These are phyloP conservation scores for Rhynchomys soricoides DNA, from an alignment of 2,113 vertebrate species.

Conservation along the genomic window DNA sequence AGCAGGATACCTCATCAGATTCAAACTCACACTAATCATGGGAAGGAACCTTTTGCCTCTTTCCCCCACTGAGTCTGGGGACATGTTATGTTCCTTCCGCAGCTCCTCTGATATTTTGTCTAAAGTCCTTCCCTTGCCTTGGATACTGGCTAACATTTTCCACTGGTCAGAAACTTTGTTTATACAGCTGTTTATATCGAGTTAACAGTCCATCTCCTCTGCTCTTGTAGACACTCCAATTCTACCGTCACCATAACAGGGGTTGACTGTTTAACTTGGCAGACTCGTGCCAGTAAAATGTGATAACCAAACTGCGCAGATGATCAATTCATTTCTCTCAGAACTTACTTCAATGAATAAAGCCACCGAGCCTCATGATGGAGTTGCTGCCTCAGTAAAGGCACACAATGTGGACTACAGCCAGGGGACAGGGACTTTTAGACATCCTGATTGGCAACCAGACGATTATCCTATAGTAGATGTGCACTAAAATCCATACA, in stretches of 20 bases:
- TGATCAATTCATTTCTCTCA: conserved; percentile 59
- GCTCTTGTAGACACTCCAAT: conserved; percentile 72
- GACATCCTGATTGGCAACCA: conserved; percentile 21
- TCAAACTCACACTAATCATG: background rate
- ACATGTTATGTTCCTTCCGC: conserved; percentile 50
- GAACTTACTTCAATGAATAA: conserved; percentile 61
- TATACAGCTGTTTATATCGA: conserved; percentile 80
- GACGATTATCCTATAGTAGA: background rate
- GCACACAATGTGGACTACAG: background rate
- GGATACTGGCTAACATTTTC: conserved; percentile 79
- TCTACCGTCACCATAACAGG: conserved; percentile 66
- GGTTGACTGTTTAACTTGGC: conserved; percentile 72
- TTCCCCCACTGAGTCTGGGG: conserved; percentile 44
- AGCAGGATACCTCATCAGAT: background rate
- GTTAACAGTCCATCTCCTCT: conserved; percentile 77
- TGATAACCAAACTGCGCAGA: conserved; percentile 69
- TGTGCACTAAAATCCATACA: background rate
- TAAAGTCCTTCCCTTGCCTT: conserved; percentile 66
- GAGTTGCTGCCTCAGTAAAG: background rate
- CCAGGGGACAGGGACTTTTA: conserved; percentile 42
- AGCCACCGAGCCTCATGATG: background rate
- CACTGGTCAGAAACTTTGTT: conserved; percentile 80
- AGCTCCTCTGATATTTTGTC: conserved; percentile 67
- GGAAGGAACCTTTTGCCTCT: background rate
- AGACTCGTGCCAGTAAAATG: conserved; percentile 63